A percentile compares a stretch with the other conserved stretches of the same genome.
phyloP scores from a whole-genome alignment of 2,113 vertebrate genomes.

The Melanerpes formicivorus region DNA sequence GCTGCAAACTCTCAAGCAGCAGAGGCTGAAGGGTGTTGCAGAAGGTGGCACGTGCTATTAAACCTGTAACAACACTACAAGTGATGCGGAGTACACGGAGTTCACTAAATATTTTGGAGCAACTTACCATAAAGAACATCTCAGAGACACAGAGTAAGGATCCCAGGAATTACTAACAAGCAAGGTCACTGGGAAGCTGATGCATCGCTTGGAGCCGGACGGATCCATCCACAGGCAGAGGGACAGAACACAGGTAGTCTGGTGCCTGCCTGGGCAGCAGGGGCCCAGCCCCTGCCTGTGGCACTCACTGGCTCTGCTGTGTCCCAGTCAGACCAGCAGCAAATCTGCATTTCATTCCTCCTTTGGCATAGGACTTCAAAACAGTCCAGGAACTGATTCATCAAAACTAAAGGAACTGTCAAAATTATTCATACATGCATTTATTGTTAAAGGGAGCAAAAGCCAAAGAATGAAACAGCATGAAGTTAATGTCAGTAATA shows the following conservation, averaged over 20 bases:
- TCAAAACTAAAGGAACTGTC: constrained; percentile 60
- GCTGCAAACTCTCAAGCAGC: neutral
- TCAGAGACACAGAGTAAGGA: neutral
- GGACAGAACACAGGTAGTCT: neutral
- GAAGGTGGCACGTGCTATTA: neutral
- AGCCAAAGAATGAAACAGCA: constrained; percentile 64
- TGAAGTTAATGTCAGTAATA: constrained; percentile 48
- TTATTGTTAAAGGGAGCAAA: constrained; percentile 69
- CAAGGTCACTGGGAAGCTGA: neutral
- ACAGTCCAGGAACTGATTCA: constrained; percentile 21
- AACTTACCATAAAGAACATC: constrained; percentile 21
- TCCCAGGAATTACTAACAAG: rapidly evolving
- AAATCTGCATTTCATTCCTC: neutral
- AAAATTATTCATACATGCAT: constrained; percentile 64
- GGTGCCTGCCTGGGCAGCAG: neutral
- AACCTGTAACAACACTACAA: neutral
- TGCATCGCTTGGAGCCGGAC: neutral
- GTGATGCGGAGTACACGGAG: neutral
- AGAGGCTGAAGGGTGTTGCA: neutral
- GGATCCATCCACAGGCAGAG: neutral
- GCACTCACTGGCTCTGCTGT: neutral
- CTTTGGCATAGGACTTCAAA: constrained; percentile 54
- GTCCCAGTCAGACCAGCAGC: neutral
- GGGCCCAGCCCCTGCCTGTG: rapidly evolving
- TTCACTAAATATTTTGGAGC: neutral